Base-by-base conservation (phyloP, 1,140 invertebrate genomes). In the Bombus polaris region DNA sequence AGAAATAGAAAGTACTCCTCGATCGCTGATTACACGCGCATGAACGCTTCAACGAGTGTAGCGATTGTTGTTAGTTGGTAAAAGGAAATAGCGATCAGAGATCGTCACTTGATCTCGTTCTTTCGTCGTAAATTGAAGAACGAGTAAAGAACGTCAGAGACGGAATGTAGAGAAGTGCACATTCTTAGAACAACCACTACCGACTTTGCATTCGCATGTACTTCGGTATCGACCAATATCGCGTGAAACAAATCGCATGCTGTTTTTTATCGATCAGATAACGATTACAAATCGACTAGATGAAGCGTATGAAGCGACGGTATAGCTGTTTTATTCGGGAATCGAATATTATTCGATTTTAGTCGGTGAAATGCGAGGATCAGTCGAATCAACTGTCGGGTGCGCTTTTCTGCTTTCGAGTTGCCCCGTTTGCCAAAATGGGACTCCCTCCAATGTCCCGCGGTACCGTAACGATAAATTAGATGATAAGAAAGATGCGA, bases 401-500 rank as follows among this genome's bases (percentile, higher is more conserved):
- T 66, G 25, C 35, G 44, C 42, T 47, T 57, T 37, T 57, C 37
- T 22, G 35, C 35, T 35, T 25, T 62, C 15, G 8, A 44, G 62
- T 25, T 35, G 37, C 62, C 65, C 74, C 57, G 37, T 42, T 76
- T 44, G 53, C 68, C 57, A 78, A 79, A 62, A 35, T 22, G 76
- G 76, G 53, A 65, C 12, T 35, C n/a, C 15, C 5, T 39, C 5
- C 47, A 25, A 59, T 68, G 82, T 73, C 74, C 74, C 87, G 39
- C 59, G 80, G 44, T 85, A 74, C 71, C 86, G 81, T 73, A 88
- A 83, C 70, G 68, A 74, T 72, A 71, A 85, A 70, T 73, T 86
- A 91, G 87, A 59, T 70, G 82, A 82, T 90, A 89, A 90, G 68
- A 68, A 73, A 62, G 75, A 78, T 85, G 86, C 89, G 88, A 85